Base-by-base conservation (phyloP, 1,140 invertebrate species). In the Centruroides vittatus region DNA sequence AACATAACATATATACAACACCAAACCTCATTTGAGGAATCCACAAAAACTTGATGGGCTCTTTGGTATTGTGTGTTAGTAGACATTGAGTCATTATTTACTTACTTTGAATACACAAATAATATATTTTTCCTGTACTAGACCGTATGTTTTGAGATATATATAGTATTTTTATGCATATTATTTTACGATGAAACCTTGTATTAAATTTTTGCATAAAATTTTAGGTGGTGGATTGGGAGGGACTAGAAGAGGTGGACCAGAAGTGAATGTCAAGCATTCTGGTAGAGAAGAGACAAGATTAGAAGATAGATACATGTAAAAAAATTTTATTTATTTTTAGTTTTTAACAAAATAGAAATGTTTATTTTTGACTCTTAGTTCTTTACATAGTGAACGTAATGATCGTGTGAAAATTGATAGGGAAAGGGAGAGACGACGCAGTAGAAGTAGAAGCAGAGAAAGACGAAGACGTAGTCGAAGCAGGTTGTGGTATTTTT, bases 231-330 rank as follows among this genome's bases (percentile, higher is more conserved):
- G 93, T 49, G 93, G 93, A 51, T 78, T 96, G 11, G 93, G 67
- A 5, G 90, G 90, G 49, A 95, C 92, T 11, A 77, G 92, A 57
- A 81, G 90, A 68, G 93, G 93, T 52, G 93, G 92, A 46, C 88
- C 91, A 4, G 93, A 96, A 66, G 90, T 95, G 35, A 96, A 97
- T 78, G 89, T 94, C 61, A 93, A 94, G 72, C 93, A 95, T 76
- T 96, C 92, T 3, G 92, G 92, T 47, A 80, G 93, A 55, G 93
- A 96, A 75, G 79, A 80, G 60, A 71, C 54, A 63, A 65, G 55
- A 50, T 46, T 47, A 55, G 68, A 66, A 11, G 68, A 59, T 46
- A 58, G 59, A 11, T 61, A 60, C 11, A 49, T 60, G 60, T 62
- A 56, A 55, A 54, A 57, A 11, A 11, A 47, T 34, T 5, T 36